Evolutionary conservation across 2,797 vertebrate genomes (phyloP), one percentile per base, ranked within the genome.

Genomic region (Microcaecilia unicolor): DNA sequence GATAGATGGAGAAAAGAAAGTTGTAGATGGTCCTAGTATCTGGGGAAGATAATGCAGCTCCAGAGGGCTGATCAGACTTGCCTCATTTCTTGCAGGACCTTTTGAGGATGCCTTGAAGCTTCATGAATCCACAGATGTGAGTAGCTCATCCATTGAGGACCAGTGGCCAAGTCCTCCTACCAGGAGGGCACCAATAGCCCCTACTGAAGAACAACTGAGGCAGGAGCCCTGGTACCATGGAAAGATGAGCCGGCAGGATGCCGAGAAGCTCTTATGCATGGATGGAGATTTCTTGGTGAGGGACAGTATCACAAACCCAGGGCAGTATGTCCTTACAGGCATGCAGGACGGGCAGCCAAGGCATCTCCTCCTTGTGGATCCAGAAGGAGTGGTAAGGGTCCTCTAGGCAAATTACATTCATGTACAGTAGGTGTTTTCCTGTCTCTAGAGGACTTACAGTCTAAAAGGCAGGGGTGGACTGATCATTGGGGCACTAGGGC

Each of bases 231-330:
- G 95, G 95, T 99, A 98, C 70, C 93, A 98, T 1, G 94, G 95
- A 5, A 88, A 83, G 45, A 94, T 97, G 91, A 97, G 90, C 70
- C 83, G 95, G 1, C 51, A 88, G 14, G 92, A 96, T 0, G 93
- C 94, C 0, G 95, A 99, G 74, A 91, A 76, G 41, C 71, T 97
- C 37, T 74, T 99, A 38, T 81, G 84, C 22, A 63, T 61, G 1
- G 94, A 97, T 0, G 94, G 95, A 11, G 94, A 97, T 50, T 99
- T 99, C 65, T 77, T 97, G 3, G 93, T 99, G 26, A 69, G 95
- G 8, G 93, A 98, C 70, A 99, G 95, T 35, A 80, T 89, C 9
- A 97, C 91, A 47, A 99, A 95, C 67, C 89, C 87, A 0, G 95
- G 95, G 18, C 95, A 99, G 68, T 99, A 98, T 1, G 95, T 99